Evolutionary conservation across 2,888 invertebrate genomes (phyloP).

Genomic region (Microdon myrmicae): DNA sequence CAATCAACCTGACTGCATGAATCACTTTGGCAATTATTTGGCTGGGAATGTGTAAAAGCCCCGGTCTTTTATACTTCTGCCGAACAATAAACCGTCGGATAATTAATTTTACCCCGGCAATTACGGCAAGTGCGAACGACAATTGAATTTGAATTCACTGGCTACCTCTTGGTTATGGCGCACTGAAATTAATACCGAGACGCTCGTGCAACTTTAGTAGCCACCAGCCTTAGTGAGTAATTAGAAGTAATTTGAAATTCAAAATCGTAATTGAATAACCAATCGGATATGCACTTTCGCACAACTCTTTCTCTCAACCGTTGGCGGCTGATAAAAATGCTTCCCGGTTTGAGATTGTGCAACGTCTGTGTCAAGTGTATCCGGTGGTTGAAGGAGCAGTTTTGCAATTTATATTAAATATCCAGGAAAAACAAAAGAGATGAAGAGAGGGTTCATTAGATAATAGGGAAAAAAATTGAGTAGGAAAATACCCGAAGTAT

Average conservation of each 20-base stretch:
- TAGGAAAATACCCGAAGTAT: too few species aligned
- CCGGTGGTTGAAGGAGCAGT: too few species aligned
- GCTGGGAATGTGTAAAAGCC: background rate
- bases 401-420: too few species aligned
- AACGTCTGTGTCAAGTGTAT: too few species aligned
- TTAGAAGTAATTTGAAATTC: conserved; percentile 10
- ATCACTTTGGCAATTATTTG: background rate
- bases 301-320: too few species aligned
- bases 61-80: too few species aligned
- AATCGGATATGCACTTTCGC: too few species aligned
- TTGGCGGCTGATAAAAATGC: too few species aligned
- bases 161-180: background rate
- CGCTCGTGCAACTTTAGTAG: conserved; percentile 4
- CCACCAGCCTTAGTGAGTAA: background rate
- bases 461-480: too few species aligned
- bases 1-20: conserved; percentile 2
- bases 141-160: conserved; percentile 1
- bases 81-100: background rate
- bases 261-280: conserved; percentile 2
- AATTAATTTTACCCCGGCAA: conserved; percentile 7
- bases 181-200: conserved; percentile 13
- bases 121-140: conserved; percentile 7
- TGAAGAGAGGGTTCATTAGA: too few species aligned
- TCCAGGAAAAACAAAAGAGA: too few species aligned
- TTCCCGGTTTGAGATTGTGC: too few species aligned